These are phyloP conservation scores for Notothenia coriiceps DNA, from an alignment of 2,113 vertebrate genomes.

Conservation along the genomic window DNA sequence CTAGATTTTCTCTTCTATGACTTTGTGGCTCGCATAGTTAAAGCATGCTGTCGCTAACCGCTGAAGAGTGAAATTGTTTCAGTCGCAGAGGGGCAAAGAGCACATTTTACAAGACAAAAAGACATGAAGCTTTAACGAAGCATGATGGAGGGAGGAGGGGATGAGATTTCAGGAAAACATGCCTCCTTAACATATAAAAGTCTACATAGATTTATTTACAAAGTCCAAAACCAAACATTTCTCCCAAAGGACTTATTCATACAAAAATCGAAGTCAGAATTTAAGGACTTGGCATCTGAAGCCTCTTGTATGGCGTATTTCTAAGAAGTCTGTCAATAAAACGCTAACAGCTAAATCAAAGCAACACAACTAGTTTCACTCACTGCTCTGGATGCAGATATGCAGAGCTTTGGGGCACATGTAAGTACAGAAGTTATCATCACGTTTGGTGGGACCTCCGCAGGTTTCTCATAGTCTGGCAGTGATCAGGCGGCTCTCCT, in stretches of 20 bases:
- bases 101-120: constrained; percentile 27
- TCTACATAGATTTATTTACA: not conserved
- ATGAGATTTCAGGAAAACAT: not conserved
- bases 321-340: constrained; percentile 19
- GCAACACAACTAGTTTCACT: constrained; percentile 30
- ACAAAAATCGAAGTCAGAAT: not conserved
- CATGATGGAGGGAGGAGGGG: not conserved
- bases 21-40: constrained; percentile 24
- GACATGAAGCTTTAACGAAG: constrained; percentile 29
- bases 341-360: constrained; percentile 25
- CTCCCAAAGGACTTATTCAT: not conserved
- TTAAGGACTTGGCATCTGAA: not conserved
- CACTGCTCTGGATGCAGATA: constrained; percentile 43
- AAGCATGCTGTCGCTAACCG: constrained; percentile 27
- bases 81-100: not conserved
- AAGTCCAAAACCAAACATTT: not conserved
- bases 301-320: constrained; percentile 8
- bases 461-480: constrained; percentile 67
- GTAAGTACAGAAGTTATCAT: constrained; percentile 42
- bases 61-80: constrained; percentile 56
- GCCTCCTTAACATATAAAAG: not conserved
- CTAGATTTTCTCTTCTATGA: constrained; percentile 6
- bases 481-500: constrained; percentile 77
- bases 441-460: constrained; percentile 52
- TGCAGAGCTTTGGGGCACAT: constrained; percentile 48